phyloP scores from a whole-genome alignment of 2,888 invertebrate genomes.

The Limenitis camilla region DNA sequence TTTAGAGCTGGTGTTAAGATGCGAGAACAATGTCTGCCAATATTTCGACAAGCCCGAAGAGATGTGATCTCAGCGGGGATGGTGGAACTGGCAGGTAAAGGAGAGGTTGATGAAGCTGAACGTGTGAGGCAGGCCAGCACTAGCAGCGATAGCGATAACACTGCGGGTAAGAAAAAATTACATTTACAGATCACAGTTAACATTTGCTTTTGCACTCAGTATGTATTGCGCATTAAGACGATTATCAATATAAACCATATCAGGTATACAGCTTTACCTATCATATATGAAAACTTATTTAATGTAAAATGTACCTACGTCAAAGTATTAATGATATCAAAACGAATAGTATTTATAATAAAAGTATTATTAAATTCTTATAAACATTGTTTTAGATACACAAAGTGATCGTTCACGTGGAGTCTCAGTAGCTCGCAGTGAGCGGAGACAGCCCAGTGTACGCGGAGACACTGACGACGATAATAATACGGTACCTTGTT shows the following conservation, averaged over 20 bases:
- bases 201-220: no score
- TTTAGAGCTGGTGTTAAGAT: slow-evolving; percentile 50
- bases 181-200: no score
- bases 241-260: no score
- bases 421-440: slow-evolving; percentile 47
- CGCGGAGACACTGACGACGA: slow-evolving; percentile 46
- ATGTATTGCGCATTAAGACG: no score
- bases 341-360: neutral
- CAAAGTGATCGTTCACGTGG: slow-evolving; percentile 41
- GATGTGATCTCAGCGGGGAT: slow-evolving; percentile 80
- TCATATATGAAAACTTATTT: no score
- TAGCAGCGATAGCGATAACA: slow-evolving; percentile 37
- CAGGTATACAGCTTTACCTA: no score
- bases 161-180: slow-evolving; percentile 32
- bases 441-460: slow-evolving; percentile 37
- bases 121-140: slow-evolving; percentile 13
- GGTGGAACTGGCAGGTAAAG: slow-evolving; percentile 42
- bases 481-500: slow-evolving; percentile 42
- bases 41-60: slow-evolving; percentile 86
- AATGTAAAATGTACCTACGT: no score
- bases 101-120: slow-evolving; percentile 28
- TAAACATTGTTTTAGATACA: slow-evolving; percentile 32
- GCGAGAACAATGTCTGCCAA: slow-evolving; percentile 88
- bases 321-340: no score
- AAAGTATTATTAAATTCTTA: neutral